Percentiles rank a stretch among this genome's conserved stretches.
Evolutionary conservation across 2,888 invertebrate genomes (phyloP).

Genomic region (Adela reaumurella): DNA sequence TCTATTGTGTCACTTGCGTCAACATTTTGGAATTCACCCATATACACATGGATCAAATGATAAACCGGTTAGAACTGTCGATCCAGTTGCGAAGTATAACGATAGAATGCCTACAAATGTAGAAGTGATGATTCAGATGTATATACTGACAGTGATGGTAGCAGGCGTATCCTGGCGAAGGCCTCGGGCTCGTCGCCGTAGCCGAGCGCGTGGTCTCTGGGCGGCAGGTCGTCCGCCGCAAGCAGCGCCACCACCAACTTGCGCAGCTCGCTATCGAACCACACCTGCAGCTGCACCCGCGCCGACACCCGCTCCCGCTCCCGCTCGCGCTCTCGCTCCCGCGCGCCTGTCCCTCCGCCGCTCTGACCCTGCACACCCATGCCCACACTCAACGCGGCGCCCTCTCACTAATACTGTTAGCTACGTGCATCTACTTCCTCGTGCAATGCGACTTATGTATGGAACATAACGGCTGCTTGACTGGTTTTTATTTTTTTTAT

Average conservation of each 20-base stretch:
- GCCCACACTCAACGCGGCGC: constrained; percentile 11
- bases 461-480: no score
- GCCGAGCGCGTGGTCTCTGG: constrained; percentile 73
- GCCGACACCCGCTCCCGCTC: constrained; percentile 69
- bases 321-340: constrained; percentile 29
- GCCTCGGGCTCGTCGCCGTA: constrained; percentile 79
- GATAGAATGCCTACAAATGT: no score
- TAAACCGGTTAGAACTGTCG: no score
- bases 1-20: no score
- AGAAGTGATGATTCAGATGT: no score
- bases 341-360: constrained; percentile 39
- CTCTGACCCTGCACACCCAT: constrained; percentile 33
- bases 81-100: no score
- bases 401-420: no score
- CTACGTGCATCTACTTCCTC: background rate
- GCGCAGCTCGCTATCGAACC: constrained; percentile 80
- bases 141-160: constrained; percentile 72
- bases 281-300: constrained; percentile 82
- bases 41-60: no score
- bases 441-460: background rate
- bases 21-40: no score
- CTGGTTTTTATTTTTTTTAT: no score
- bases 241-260: constrained; percentile 82
- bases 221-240: constrained; percentile 80
- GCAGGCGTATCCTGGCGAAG: constrained; percentile 75